Percentiles rank a stretch among this genome's conserved stretches.
These are phyloP conservation scores for Dinocampus coccinellae DNA, from an alignment of 2,888 invertebrate species.

Conservation along the genomic window DNA sequence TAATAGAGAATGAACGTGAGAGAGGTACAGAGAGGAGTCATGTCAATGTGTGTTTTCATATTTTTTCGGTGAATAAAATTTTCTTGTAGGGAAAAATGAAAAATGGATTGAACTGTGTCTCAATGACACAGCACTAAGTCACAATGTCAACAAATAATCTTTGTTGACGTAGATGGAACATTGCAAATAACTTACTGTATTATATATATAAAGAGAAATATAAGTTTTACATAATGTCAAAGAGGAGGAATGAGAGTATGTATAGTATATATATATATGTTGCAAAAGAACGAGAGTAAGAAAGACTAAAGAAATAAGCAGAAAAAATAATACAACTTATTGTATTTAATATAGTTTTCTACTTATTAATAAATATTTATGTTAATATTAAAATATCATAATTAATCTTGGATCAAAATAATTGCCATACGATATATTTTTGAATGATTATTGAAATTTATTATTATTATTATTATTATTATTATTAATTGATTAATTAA, in stretches of 20 bases:
- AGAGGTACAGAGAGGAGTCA: background rate
- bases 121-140: conserved; percentile 45
- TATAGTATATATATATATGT: no score
- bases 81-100: conserved; percentile 39
- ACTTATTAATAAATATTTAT: no score
- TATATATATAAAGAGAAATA: background rate
- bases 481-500: background rate
- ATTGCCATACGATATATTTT: no score
- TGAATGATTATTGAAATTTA: no score
- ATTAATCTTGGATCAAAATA: no score
- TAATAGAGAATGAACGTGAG: background rate
- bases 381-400: no score
- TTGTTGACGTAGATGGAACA: conserved; percentile 37
- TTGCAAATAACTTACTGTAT: background rate
- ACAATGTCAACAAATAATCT: conserved; percentile 44
- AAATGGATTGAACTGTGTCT: conserved; percentile 41
- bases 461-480: background rate
- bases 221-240: background rate
- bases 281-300: no score
- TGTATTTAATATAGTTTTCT: no score
- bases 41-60: conserved; percentile 40
- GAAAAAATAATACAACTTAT: no score
- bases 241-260: background rate
- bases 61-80: conserved; percentile 40
- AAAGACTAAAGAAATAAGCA: no score